Evolutionary conservation across 2,797 vertebrate species (phyloP).

Genomic region (Poecile montanus): DNA sequence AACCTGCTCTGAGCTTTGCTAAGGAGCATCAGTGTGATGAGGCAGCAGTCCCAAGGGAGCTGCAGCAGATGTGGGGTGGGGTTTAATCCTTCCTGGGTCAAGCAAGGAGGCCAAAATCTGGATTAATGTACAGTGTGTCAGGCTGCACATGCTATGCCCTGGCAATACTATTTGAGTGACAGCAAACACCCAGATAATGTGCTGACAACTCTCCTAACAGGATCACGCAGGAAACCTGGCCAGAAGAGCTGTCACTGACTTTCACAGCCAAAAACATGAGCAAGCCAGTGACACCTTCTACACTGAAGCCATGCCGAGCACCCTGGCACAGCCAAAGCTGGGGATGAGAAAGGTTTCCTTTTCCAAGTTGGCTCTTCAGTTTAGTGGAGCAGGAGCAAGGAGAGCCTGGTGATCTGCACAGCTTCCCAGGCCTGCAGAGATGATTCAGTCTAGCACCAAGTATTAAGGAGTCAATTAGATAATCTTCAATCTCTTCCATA

Average conservation of each 20-base stretch:
- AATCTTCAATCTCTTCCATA: slow-evolving; percentile 16
- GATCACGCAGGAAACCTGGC: background rate
- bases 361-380: slow-evolving; percentile 5
- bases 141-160: slow-evolving; percentile 16
- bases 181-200: slow-evolving; percentile 21
- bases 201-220: slow-evolving; percentile 33
- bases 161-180: background rate
- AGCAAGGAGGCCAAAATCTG: background rate
- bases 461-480: slow-evolving; percentile 1
- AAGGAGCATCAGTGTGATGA: background rate
- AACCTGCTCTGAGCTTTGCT: background rate
- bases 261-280: background rate
- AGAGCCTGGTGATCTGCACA: background rate
- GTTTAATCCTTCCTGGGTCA: slow-evolving; percentile 19
- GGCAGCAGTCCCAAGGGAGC: background rate
- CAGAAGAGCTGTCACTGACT: background rate
- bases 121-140: slow-evolving; percentile 12
- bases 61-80: slow-evolving; percentile 33
- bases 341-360: background rate
- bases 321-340: background rate
- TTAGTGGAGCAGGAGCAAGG: background rate
- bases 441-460: background rate
- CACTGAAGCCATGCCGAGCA: background rate
- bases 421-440: background rate
- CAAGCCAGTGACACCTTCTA: slow-evolving; percentile 37